Evolutionary conservation across 2,113 vertebrate species (phyloP), one percentile per base, ranked within the genome.

Genomic region (Psittacula cyanocephala): DNA sequence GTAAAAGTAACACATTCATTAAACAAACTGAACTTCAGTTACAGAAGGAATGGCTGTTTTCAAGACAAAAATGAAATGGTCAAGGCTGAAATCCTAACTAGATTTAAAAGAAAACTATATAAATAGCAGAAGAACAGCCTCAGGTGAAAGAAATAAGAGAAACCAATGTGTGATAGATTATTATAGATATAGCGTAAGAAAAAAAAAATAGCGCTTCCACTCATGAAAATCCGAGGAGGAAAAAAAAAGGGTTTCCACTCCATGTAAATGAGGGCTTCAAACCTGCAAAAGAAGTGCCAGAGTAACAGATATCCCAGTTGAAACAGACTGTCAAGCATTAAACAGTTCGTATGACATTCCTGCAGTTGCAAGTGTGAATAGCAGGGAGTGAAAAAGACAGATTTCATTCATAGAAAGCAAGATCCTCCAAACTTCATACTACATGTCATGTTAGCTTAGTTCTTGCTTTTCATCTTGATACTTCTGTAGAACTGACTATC

Each of bases 1-100:
- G 95, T 27, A 97, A 95, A 65, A 98, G 29, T 49, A 81, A 92
- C 80, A 86, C 85, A 90, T 46, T 90, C 81, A 93, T 96, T 91
- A 89, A 70, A 83, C 75, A 74, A 94, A 75, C 33, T 60, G 63
- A 87, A 83, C 71, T 92, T 91, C 17, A 78, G 72, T 74, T 88
- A 70, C 8, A 94, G 83, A 91, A 94, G 79, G 23, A 94, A 89
- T 4, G 28, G 8, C 27, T 76, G 55, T 89, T 91, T 83, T 79
- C 90, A 92, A 95, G 77, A 94, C 76, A 96, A 96, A 96, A 95
- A 50, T 77, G 15, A 80, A 93, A 69, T 16, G 9, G 71, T 65
- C 80, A 89, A 78, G n/a, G 75, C 52, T 88, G 83, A 97, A 97
- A 91, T 84, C 4, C 62, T 86, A 93, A 64, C 57, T 25, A 28